Evolutionary conservation across 2,888 invertebrate genomes (phyloP).

Genomic region (Drosophila anceps): DNA sequence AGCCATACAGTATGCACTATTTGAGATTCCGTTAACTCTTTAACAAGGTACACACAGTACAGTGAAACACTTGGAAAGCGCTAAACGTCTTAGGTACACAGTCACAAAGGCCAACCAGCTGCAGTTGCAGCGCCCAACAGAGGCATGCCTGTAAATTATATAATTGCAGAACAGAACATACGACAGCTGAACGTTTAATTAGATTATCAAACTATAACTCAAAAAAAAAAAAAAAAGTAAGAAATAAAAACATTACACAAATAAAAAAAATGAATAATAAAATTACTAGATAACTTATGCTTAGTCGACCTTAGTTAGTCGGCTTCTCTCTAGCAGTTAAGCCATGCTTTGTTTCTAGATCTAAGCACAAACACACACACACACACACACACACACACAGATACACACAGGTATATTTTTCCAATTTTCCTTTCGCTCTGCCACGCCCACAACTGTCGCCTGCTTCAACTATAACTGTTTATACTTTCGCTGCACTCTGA

Average conservation of each 20-base stretch:
- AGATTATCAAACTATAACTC: slow-evolving; percentile 35
- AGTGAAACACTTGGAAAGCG: slow-evolving; percentile 75
- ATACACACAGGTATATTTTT: not conserved
- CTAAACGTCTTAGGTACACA: slow-evolving; percentile 72
- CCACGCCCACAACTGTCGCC: slow-evolving; percentile 47
- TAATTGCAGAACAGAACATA: slow-evolving; percentile 23
- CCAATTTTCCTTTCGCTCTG: slow-evolving; percentile 13
- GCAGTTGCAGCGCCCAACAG: slow-evolving; percentile 46
- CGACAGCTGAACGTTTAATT: slow-evolving; percentile 36
- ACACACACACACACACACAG: not conserved
- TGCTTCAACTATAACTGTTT: slow-evolving; percentile 39
- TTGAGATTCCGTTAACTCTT: slow-evolving; percentile 57
- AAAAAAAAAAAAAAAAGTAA: not conserved
- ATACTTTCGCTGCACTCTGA: slow-evolving; percentile 44
- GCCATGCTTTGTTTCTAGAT: slow-evolving; percentile 60
- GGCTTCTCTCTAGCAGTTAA: slow-evolving; percentile 45
- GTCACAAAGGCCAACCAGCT: slow-evolving; percentile 50
- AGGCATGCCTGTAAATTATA: slow-evolving; percentile 74
- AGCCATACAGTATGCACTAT: slow-evolving; percentile 62
- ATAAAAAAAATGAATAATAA: slow-evolving; percentile 21
- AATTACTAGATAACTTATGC: slow-evolving; percentile 20
- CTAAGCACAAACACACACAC: slow-evolving; percentile 38
- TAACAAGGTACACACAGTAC: slow-evolving; percentile 63
- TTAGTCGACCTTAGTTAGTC: slow-evolving; percentile 28
- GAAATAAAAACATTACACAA: not conserved